A percentile compares a stretch with the other conserved stretches of the same genome.
phyloP scores from a whole-genome alignment of 2,888 invertebrate species.

The Pyrrhia umbra region DNA sequence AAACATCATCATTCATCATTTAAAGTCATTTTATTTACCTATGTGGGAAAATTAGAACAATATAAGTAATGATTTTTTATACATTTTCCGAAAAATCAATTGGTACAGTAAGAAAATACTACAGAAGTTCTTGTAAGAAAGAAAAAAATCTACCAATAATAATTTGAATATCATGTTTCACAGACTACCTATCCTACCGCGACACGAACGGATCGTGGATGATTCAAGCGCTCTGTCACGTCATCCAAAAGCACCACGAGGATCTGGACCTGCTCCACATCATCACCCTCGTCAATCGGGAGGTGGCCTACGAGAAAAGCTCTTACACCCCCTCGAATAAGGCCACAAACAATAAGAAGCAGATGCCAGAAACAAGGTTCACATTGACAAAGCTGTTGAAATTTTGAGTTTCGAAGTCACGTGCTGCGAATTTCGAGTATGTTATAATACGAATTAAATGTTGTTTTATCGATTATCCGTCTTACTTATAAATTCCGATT shows the following conservation, averaged over 20 bases:
- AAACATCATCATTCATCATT: too few species aligned
- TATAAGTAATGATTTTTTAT: too few species aligned
- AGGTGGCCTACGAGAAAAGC: slow-evolving; percentile 69
- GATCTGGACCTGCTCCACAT: slow-evolving; percentile 74
- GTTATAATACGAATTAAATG: neutral
- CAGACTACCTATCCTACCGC: slow-evolving; percentile 77
- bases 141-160: neutral
- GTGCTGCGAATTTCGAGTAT: slow-evolving; percentile 9
- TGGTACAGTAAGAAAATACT: too few species aligned
- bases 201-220: slow-evolving; percentile 77
- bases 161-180: slow-evolving; percentile 13
- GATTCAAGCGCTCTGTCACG: slow-evolving; percentile 78
- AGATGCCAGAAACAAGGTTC: slow-evolving; percentile 79
- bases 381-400: slow-evolving; percentile 74
- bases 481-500: too few species aligned
- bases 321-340: slow-evolving; percentile 66
- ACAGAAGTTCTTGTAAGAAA: too few species aligned
- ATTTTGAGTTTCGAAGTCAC: slow-evolving; percentile 34
- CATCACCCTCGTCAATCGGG: slow-evolving; percentile 71
- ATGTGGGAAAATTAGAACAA: too few species aligned
- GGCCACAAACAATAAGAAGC: slow-evolving; percentile 72
- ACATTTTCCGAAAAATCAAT: too few species aligned
- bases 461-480: too few species aligned
- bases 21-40: too few species aligned
- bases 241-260: slow-evolving; percentile 66